A percentile compares a stretch with the other conserved stretches of the same genome.
Conservation (phyloP, 1,140 invertebrate species). For the Aphaenogaster rudis region DNA sequence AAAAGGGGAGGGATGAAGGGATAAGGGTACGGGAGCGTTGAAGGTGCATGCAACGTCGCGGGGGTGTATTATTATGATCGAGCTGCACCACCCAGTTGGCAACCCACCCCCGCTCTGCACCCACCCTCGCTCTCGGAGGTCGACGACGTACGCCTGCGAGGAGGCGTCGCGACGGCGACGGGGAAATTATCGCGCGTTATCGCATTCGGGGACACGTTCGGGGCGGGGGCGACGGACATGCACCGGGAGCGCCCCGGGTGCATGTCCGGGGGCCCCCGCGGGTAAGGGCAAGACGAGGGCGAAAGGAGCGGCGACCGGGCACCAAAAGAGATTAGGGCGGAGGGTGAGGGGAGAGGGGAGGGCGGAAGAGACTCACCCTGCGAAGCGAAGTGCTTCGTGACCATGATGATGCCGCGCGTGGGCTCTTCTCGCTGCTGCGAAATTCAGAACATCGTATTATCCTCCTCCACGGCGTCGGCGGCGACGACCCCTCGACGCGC, state of each 20-base stretch:
- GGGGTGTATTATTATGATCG: slow-evolving; percentile 45
- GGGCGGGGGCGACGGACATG: slow-evolving; percentile 10
- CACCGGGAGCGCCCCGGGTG: not conserved
- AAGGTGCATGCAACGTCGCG: slow-evolving; percentile 28
- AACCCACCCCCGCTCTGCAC: slow-evolving; percentile 32
- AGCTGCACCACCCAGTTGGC: slow-evolving; percentile 68
- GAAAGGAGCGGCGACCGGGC: not conserved
- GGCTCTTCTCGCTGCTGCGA: slow-evolving; percentile 23
- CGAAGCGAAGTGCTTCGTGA: slow-evolving; percentile 82
- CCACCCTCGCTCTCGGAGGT: slow-evolving; percentile 29
- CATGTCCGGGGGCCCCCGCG: not conserved
- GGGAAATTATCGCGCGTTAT: slow-evolving; percentile 18
- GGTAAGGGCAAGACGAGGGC: not conserved
- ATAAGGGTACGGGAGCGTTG: not conserved
- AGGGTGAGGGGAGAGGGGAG: no score
- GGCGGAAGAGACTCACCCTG: slow-evolving; percentile 79
- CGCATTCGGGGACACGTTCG: slow-evolving; percentile 10
- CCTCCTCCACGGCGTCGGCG: slow-evolving; percentile 58
- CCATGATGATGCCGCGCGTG: slow-evolving; percentile 77
- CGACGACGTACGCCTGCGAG: not conserved
- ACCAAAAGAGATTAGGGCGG: not conserved
- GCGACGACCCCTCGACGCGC: slow-evolving; percentile 48
- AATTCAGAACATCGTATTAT: slow-evolving; percentile 74
- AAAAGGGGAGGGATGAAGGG: not conserved
- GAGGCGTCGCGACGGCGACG: slow-evolving; percentile 23